Evolutionary conservation across 2,797 vertebrate genomes (phyloP), one percentile per base, ranked within the genome.

Genomic region (Alectoris magna): DNA sequence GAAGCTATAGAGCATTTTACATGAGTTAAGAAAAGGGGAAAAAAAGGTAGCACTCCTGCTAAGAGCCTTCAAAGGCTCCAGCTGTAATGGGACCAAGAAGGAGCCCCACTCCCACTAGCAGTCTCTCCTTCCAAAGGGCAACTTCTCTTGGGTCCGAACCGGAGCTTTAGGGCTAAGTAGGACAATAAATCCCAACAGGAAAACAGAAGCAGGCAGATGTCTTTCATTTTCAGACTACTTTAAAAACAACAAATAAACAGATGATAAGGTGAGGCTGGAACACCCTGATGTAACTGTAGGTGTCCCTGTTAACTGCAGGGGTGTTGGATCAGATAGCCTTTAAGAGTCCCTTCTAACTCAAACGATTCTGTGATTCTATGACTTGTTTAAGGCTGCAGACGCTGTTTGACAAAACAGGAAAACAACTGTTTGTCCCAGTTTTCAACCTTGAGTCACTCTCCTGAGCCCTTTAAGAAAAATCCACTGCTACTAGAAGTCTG

Each of bases 401-500:
- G 44, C 74, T 84, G 41, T 76, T 84, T 60, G 46, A 94, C 71
- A 68, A 66, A 3, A 79, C 64, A 91, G 77, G n/a, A 84, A 58
- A 36, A 1, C 56, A 71, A 55, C 67, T 34, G 48, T 76, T 88
- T 91, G 91, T 91, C 83, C 80, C 71, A 93, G 27, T 88, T 96
- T 92, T 93, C 74, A 87, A 93, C 71, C 90, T 91, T 91, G 86
- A 94, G 83, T 94, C 91, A 88, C 70, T 87, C 71, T 88, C 60
- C 68, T 58, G 85, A 91, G 53, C 79, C 64, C 91, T 91, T 82
- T 66, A 88, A 95, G 89, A 93, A 93, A 96, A 95, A 67, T 90
- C 58, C 71, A 88, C 71, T 76, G 71, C 90, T 90, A 91, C 90
- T 94, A 85, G 83, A 94, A 96, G 87, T 73, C 80, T 69, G 46